Evolutionary conservation across 2,113 vertebrate species (phyloP), one percentile per base, ranked within the genome.

Genomic region (Hoplias malabaricus): DNA sequence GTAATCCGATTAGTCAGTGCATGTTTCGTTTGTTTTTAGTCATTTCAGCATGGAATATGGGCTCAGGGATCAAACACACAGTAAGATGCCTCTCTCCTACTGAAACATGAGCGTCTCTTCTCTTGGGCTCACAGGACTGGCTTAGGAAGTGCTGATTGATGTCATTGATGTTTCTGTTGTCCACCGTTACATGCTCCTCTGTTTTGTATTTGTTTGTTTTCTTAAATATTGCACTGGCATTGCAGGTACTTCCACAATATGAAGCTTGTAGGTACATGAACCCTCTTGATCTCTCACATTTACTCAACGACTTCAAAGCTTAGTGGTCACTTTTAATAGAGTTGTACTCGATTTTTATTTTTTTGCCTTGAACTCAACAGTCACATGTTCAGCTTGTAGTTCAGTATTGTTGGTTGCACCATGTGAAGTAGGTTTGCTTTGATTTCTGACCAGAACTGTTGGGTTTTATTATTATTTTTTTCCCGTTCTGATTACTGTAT

Each of bases 321-420:
- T 36, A 21, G 25, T 38, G 19, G n/a, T 53, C 16, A 14, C n/a
- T 75, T 6, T 29, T 21, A 19, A 9, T 1, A 4, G 11, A 21
- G 14, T 57, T 56, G 34, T 43, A 43, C 43, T 56, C 31, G 40
- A 61, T 42, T 69, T n/a, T n/a, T n/a, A n/a, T n/a, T n/a, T n/a
- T n/a, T n/a, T 78, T 70, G 69, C 59, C 59, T 79, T 72, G 68
- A 78, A 50, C 34, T 10, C 57, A 42, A n/a, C 67, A 53, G 46
- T 67, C 5, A 43, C 59, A 53, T 21, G 10, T 34, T 54, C 23
- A 38, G 19, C 23, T 14, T n/a, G n/a, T 50, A 46, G 53, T 68
- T 82, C 56, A 77, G 72, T 79, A 70, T 77, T 71, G 66, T 85
- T 87, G 75, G 89, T 87, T 86, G 85, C 75, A 81, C 19, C 69